Evolutionary conservation across 2,888 invertebrate genomes (phyloP), one percentile per base, ranked within the genome.

Genomic region (Proisotoma minuta): DNA sequence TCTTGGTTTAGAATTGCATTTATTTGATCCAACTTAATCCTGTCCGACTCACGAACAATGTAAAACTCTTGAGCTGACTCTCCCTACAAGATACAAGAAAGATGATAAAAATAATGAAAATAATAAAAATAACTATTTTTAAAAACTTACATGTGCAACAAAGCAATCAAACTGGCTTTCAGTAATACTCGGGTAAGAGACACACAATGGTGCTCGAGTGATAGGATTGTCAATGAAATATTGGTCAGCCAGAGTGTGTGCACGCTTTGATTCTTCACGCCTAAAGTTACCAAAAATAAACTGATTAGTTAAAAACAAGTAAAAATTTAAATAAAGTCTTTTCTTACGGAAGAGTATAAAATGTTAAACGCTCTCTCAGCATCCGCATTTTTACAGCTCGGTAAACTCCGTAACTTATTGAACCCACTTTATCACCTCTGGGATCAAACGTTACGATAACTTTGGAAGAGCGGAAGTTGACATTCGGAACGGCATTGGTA

Each of bases 301-400:
- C 39, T 34, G 34, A 34, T 15, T 34, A 10, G 8, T 34, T 24
- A 50, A 50, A 18, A 22, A 5, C 26, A 50, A 22, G 22, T 15
- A 22, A 8, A 47, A 47, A 12, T 12, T 5, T 47, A 47, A 34
- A 34, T 27, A 27, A 52, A 27, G 28, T 23, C 23, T 18, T 5
- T 8, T 28, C 15, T 20, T 50, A 63, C 84, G 82, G 80, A 57
- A 87, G 75, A 48, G 86, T 70, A 1, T 80, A 79, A 58, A 88
- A 78, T 12, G 76, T 75, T 28, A 86, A 79, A 1, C 79, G 79
- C 61, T 82, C 78, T 49, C 79, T 79, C 0, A 85, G 75, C 51
- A 84, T 83, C 27, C 87, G 79, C 76, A 87, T 82, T 77, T 88
- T 86, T 0, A 91, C 75, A 0, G 88, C 85, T 73, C 87, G 85